Conservation (phyloP, 2,797 vertebrate species). For the Uromys caudimaculatus region DNA sequence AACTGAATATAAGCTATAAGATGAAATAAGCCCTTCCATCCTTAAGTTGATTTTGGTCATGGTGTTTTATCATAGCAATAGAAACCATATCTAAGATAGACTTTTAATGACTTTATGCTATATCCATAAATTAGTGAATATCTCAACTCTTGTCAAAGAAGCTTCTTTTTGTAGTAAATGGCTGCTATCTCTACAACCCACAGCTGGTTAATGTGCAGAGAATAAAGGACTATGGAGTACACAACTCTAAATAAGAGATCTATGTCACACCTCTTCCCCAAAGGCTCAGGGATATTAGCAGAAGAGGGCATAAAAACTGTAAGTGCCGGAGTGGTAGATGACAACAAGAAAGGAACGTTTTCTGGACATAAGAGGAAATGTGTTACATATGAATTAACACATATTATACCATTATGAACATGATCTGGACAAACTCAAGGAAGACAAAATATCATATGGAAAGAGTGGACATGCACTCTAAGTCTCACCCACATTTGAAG, state of each 20-base stretch:
- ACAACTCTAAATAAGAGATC: no score
- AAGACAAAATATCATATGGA: neutral
- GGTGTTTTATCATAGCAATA: neutral
- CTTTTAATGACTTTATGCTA: neutral
- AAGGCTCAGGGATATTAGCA: neutral
- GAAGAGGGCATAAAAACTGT: neutral
- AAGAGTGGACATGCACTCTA: neutral
- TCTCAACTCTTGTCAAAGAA: neutral
- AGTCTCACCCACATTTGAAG: neutral
- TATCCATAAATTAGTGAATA: neutral
- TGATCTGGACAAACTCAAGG: neutral
- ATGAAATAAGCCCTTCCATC: neutral
- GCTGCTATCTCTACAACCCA: neutral
- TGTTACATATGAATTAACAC: neutral
- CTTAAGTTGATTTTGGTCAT: neutral
- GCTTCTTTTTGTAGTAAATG: neutral
- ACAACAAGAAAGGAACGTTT: neutral
- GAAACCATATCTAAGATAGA: neutral
- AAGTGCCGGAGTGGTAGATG: neutral
- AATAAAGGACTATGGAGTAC: neutral
- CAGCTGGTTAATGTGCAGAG: neutral
- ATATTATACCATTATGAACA: neutral
- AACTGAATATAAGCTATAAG: neutral
- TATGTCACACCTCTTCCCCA: neutral
- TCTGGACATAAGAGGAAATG: neutral